Evolutionary conservation across 2,888 invertebrate species (phyloP).

Genomic region (Plutella xylostella): DNA sequence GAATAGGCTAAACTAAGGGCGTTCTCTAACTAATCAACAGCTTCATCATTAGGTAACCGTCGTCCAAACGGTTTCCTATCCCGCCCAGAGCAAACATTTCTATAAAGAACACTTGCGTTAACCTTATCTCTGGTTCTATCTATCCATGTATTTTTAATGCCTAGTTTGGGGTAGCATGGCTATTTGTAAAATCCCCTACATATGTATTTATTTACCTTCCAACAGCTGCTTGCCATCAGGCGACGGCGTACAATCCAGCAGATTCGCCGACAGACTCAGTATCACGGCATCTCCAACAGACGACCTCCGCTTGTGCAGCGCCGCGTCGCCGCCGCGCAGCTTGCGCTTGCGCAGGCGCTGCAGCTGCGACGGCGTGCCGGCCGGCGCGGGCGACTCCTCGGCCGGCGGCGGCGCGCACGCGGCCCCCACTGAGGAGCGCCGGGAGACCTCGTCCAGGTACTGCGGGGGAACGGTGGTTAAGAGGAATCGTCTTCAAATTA

Average conservation of each 20-base stretch:
- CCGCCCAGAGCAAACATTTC: no score
- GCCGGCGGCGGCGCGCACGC: conserved; percentile 23
- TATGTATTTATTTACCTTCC: conserved; percentile 43
- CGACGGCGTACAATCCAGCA: conserved; percentile 89
- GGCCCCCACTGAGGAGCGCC: conserved; percentile 56
- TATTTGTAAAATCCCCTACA: no score
- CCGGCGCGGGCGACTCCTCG: conserved; percentile 15
- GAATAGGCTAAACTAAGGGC: no score
- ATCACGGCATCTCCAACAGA: conserved; percentile 88
- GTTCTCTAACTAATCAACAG: no score
- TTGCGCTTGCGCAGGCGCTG: conserved; percentile 82
- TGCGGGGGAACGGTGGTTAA: no score
- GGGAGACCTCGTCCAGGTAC: conserved; percentile 62
- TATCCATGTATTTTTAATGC: no score
- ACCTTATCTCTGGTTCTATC: no score
- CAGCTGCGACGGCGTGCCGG: conserved; percentile 45
- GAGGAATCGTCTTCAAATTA: no score
- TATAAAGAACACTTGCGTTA: no score
- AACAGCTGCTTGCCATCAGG: conserved; percentile 76
- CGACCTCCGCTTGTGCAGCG: conserved; percentile 82
- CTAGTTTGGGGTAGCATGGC: no score
- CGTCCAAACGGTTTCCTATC: no score
- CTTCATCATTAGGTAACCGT: no score
- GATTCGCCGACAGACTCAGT: conserved; percentile 87
- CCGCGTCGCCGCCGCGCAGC: conserved; percentile 69